Percentiles rank a stretch among this genome's conserved stretches.
Evolutionary conservation across 2,888 invertebrate species (phyloP).

Genomic region (Cantharis rufa): DNA sequence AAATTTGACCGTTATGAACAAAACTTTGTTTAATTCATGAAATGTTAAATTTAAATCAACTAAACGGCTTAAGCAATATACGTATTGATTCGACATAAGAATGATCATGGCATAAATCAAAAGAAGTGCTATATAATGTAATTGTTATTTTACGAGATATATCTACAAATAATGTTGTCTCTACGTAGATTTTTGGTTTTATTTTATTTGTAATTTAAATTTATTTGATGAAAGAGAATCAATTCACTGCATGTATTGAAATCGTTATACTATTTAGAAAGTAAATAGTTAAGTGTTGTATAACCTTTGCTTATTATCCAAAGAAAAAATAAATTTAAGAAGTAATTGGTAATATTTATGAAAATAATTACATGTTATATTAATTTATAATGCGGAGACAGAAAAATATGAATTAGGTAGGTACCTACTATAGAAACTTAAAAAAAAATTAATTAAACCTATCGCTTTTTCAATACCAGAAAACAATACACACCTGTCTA

Average conservation of each 20-base stretch:
- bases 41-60: background rate
- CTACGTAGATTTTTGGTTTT: background rate
- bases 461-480: background rate
- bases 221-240: background rate
- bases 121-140: background rate
- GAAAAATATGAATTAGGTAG: background rate
- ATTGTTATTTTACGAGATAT: background rate
- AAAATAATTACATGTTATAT: background rate
- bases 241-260: background rate
- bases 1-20: background rate
- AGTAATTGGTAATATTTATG: background rate
- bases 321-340: background rate
- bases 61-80: background rate
- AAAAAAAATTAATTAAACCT: background rate
- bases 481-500: constrained; percentile 22
- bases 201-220: background rate
- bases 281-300: background rate
- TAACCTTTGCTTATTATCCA: background rate
- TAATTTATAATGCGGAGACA: background rate
- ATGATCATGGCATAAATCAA: background rate
- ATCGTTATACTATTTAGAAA: background rate
- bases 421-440: background rate
- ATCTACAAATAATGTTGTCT: background rate
- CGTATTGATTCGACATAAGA: too few relatives aligned
- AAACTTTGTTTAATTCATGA: background rate